Evolutionary conservation across 2,888 invertebrate species (phyloP).

Genomic region (Rhingia rostrata): DNA sequence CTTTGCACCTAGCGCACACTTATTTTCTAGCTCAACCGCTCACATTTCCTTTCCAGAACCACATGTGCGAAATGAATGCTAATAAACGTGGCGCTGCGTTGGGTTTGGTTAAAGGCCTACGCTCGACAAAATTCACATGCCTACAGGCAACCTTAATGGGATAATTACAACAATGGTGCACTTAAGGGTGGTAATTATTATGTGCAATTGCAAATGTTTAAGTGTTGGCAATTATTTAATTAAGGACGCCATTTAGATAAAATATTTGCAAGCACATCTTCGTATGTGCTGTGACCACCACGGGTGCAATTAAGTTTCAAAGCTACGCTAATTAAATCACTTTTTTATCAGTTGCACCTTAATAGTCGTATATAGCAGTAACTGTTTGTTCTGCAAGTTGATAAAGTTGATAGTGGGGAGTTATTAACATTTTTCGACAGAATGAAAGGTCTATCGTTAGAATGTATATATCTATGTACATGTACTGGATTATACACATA

Average conservation of each 20-base stretch:
- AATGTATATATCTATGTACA: no score
- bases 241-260: constrained; percentile 38
- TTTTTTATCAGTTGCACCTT: constrained; percentile 18
- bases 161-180: constrained; percentile 60
- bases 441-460: no score
- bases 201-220: constrained; percentile 51
- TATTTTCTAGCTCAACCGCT: neutral
- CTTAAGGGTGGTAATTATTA: constrained; percentile 45
- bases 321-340: constrained; percentile 36
- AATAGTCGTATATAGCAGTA: no score
- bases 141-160: constrained; percentile 30
- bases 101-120: constrained; percentile 4
- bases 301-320: constrained; percentile 40
- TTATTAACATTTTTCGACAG: no score
- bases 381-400: no score
- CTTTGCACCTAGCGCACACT: neutral
- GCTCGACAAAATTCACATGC: constrained; percentile 17
- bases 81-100: constrained; percentile 4
- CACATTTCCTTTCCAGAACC: constrained; percentile 13
- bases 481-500: no score
- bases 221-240: constrained; percentile 57
- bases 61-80: constrained; percentile 17
- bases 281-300: neutral
- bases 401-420: no score
- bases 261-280: constrained; percentile 43